Base-by-base conservation (phyloP, 2,113 vertebrate species). In the Poeciliopsis occidentalis region DNA sequence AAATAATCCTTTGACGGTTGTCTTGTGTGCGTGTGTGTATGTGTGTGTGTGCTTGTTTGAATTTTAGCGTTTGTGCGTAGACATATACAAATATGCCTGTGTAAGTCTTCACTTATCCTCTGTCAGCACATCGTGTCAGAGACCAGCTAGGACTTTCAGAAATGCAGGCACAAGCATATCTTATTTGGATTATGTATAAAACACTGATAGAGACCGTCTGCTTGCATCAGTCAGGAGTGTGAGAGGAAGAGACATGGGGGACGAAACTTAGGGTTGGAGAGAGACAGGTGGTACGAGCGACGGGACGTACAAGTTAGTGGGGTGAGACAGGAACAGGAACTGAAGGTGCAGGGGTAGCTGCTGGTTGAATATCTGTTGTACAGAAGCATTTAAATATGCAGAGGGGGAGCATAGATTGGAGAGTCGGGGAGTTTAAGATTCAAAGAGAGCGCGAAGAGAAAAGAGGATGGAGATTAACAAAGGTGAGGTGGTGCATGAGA, bases 121-220 rank as follows among this genome's bases (percentile, higher is more conserved):
- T 76, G 90, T 92, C 90, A 91, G 90, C 90, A 91, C 69, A 83
- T 88, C 66, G 78, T 89, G 90, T 91, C 86, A 70, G 88, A 71
- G 85, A 74, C 89, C 81, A 84, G 71, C 88, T 54, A 78, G 78
- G 87, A 88, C 82, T 89, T 91, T 89, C 74, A 90, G 87, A 91
- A 91, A 87, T 85, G 88, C 90, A 87, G 79, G 87, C 88, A 88
- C 91, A 88, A 89, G 91, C 92, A 91, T 91, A 91, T 93, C 87
- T 93, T 91, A 93, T 91, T 90, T 89, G 87, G 92, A 93, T 92
- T 91, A 91, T 91, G 82, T 91, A 89, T 90, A 93, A 93, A 89
- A 90, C 87, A 93, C 87, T 88, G 87, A 91, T 88, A 77, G 87
- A 87, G 84, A 84, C 84, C 79, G 82, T 90, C 88, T 86, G 85